phyloP scores from a whole-genome alignment of 2,888 invertebrate species.

The Sinelater perroti region DNA sequence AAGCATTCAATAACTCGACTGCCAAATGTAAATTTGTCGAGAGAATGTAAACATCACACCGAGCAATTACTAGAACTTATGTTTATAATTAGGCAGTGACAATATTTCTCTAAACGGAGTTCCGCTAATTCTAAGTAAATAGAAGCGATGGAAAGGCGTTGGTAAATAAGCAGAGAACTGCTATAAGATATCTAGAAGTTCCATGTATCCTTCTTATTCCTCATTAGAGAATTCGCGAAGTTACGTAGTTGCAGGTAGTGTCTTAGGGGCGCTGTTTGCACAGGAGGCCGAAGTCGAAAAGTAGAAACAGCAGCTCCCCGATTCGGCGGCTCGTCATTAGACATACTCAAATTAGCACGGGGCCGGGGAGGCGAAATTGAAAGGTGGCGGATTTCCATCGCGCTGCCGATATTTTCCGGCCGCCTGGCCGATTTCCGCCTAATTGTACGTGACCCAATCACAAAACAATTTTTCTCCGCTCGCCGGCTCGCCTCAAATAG shows the following conservation, averaged over 20 bases:
- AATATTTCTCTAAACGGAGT: conserved; percentile 59
- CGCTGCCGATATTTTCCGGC: conserved; percentile 9
- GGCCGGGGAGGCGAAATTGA: background rate
- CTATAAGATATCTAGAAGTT: conserved; percentile 30
- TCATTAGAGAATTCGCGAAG: conserved; percentile 23
- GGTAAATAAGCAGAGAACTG: conserved; percentile 47
- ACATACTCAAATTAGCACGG: background rate
- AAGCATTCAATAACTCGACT: conserved; percentile 57
- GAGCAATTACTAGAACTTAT: conserved; percentile 59
- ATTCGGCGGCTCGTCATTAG: background rate
- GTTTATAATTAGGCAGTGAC: conserved; percentile 60
- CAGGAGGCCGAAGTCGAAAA: background rate
- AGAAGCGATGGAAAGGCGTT: conserved; percentile 49
- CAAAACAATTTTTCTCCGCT: conserved; percentile 23
- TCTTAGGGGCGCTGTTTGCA: background rate
- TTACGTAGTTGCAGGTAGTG: conserved; percentile 6
- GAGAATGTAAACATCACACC: conserved; percentile 57
- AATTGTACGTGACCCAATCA: conserved; percentile 26
- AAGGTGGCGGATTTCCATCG: background rate
- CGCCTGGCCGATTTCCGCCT: conserved; percentile 11
- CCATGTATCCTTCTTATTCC: conserved; percentile 27
- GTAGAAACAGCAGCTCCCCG: background rate
- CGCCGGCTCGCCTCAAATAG: conserved; percentile 22
- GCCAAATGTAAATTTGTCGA: conserved; percentile 59
- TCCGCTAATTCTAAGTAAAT: conserved; percentile 60